Base-by-base conservation (phyloP, 2,797 vertebrate genomes). In the Hippopotamyrus pictus region DNA sequence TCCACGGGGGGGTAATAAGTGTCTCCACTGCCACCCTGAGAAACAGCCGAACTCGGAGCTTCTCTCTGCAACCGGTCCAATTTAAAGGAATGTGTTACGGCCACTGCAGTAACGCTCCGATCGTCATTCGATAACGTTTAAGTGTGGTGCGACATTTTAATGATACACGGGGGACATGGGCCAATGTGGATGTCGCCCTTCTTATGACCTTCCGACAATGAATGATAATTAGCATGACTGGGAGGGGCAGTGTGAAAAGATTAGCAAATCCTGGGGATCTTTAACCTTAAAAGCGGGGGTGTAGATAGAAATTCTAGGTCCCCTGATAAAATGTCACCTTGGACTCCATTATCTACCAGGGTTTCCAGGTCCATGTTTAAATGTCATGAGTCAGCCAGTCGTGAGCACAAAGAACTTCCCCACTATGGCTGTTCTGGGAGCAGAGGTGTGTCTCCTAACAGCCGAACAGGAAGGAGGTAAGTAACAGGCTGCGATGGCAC, bases 141-240 rank as follows among this genome's bases (percentile, higher is more conserved):
- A 51, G 88, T 53, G 25, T 25, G 44, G 19, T 5, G 29, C 29
- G 33, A 62, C 41, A 46, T n/a, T 65, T 84, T 76, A 73, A 86
- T 86, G 29, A 76, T 50, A 9, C 29, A 19, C 44, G 4, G 25
- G 88, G 88, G 37, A 29, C 41, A 82, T 7, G 73, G 29, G 19
- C 76, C 9, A 22, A 25, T n/a, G 50, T 86, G 44, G 46, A 25
- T 54, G 73, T 51, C 48, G 62, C 4, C 44, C n/a, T 48, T 48
- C 48, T 85, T 33, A 29, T 87, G 48, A 76, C 84, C 59, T 88
- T 79, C 17, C 11, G 88, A 41, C 62, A 33, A 22, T 22, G 3
- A 41, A 33, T 12, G 59, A 14, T 89, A 82, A 89, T 89, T 51
- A 82, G 88, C 90, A 91, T 87, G 17, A 1, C 25, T 85, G 44